Evolutionary conservation across 2,888 invertebrate genomes (phyloP).

Genomic region (Mechanitis messenoides): DNA sequence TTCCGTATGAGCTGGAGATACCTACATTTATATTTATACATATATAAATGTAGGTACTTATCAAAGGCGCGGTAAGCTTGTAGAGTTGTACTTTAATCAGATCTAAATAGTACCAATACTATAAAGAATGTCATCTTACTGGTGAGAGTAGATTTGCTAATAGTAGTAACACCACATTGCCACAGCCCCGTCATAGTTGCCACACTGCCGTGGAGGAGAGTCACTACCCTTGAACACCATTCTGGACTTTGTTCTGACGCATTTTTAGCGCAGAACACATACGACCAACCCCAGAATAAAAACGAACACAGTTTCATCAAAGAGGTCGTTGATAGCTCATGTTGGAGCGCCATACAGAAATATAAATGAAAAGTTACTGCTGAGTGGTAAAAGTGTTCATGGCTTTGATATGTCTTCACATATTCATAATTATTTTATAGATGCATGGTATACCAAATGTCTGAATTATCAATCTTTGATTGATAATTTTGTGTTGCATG

Average conservation of each 20-base stretch:
- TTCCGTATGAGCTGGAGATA: no score
- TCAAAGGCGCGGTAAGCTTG: no score
- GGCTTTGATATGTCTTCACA: not conserved
- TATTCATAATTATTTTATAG: not conserved
- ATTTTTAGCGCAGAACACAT: slow-evolving; percentile 38
- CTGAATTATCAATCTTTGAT: not conserved
- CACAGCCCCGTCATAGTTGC: slow-evolving; percentile 47
- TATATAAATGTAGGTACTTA: no score
- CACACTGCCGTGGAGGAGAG: slow-evolving; percentile 56
- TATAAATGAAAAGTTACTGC: not conserved
- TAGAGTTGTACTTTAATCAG: no score
- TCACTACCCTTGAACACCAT: slow-evolving; percentile 55
- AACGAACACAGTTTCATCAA: slow-evolving; percentile 55
- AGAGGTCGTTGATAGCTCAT: slow-evolving; percentile 42
- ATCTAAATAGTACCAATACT: no score
- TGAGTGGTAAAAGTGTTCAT: not conserved
- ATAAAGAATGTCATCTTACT: slow-evolving; percentile 38
- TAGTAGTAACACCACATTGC: slow-evolving; percentile 47
- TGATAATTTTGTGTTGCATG: not conserved
- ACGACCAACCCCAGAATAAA: slow-evolving; percentile 52
- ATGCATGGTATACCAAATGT: not conserved
- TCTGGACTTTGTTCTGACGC: slow-evolving; percentile 45
- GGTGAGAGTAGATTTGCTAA: slow-evolving; percentile 43
- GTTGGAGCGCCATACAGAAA: slow-evolving; percentile 40
- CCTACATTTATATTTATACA: no score